These are phyloP conservation scores for Caenorhabditis brenneri DNA, from an alignment of 1,140 invertebrate species.

Conservation along the genomic window DNA sequence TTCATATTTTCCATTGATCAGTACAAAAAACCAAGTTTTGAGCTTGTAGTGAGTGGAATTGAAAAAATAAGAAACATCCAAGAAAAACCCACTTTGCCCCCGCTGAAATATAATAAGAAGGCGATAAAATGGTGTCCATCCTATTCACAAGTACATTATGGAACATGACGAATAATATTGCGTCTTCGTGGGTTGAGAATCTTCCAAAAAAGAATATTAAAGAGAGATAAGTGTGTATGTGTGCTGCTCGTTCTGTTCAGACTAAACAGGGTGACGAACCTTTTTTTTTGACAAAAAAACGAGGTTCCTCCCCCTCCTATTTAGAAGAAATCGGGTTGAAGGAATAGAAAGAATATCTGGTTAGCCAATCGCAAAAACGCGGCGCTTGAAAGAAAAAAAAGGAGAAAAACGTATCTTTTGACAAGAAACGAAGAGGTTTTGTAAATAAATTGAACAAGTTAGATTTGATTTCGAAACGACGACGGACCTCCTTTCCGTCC, in stretches of 20 bases:
- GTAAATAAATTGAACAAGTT: constrained; percentile 42
- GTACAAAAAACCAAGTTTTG: too few species aligned
- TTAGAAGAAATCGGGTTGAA: background rate
- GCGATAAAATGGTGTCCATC: background rate
- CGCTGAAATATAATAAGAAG: background rate
- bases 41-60: too few species aligned
- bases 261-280: background rate
- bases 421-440: constrained; percentile 32
- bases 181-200: background rate
- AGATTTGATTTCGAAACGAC: constrained; percentile 29
- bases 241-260: background rate
- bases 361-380: background rate
- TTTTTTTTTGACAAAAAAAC: background rate
- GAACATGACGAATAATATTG: background rate
- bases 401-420: background rate
- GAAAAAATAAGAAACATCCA: too few species aligned
- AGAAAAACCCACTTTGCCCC: background rate
- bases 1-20: too few species aligned
- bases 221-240: background rate
- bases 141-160: background rate
- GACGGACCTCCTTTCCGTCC: background rate
- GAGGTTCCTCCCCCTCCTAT: background rate
- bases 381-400: background rate
- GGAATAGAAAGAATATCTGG: constrained; percentile 7
- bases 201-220: background rate